Conservation (phyloP, 2,797 vertebrate species). For the Paguma larvata region DNA sequence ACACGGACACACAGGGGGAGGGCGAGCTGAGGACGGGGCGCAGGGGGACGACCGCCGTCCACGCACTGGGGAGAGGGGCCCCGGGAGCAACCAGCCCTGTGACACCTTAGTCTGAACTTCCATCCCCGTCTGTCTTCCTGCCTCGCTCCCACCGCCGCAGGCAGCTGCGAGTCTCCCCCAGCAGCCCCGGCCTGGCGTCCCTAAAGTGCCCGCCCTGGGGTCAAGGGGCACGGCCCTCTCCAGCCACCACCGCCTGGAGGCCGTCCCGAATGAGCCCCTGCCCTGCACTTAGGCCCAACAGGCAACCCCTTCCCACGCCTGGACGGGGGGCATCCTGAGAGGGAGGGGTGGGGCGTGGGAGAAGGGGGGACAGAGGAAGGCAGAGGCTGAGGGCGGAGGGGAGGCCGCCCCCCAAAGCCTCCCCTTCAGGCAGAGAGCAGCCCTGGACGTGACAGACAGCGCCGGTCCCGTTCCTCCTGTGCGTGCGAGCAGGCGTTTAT, state of each 20-base stretch:
- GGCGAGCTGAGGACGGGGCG: no score
- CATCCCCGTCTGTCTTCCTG: accelerated
- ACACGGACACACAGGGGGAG: background rate
- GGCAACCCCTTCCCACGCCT: background rate
- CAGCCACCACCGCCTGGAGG: background rate
- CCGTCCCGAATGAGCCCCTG: background rate
- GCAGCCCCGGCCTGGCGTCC: no score
- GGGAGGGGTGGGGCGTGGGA: background rate
- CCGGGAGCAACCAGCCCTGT: accelerated
- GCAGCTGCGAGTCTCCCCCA: background rate
- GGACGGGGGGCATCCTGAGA: background rate
- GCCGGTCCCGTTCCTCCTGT: background rate
- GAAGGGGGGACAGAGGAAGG: no score
- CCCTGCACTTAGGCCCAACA: accelerated
- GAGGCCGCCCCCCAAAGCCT: background rate
- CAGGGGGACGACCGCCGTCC: accelerated
- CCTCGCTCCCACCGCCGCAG: background rate
- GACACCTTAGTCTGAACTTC: accelerated
- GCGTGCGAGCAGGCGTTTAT: accelerated
- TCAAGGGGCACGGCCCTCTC: background rate
- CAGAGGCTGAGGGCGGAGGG: background rate
- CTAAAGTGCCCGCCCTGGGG: accelerated
- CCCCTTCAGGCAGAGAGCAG: background rate
- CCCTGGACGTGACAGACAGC: no score
- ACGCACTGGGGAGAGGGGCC: no score